phyloP scores from a whole-genome alignment of 2,113 vertebrate genomes.

The Alexandromys fortis region DNA sequence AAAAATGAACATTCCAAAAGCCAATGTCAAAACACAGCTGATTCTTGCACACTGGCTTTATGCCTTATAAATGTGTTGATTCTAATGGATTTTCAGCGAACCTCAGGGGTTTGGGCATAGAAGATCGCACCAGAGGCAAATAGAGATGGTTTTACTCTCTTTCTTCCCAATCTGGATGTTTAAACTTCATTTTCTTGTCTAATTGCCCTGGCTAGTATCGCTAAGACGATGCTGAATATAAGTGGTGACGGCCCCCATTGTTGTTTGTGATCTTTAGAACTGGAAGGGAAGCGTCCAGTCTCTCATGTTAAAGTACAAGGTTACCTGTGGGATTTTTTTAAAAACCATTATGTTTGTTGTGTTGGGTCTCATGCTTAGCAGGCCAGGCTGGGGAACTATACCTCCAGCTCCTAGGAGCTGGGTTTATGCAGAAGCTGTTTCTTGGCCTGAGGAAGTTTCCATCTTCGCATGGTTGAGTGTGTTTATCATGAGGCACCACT shows the following conservation, averaged over 20 bases:
- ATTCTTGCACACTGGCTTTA: slow-evolving; percentile 13
- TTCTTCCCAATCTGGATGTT: background rate
- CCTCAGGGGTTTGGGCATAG: background rate
- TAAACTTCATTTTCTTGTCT: slow-evolving; percentile 51
- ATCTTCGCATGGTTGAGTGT: background rate
- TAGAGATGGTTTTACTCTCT: background rate
- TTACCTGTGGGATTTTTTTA: background rate
- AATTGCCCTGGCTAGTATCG: background rate
- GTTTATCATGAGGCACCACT: background rate
- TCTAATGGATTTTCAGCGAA: background rate
- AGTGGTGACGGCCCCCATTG: background rate
- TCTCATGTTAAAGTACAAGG: background rate
- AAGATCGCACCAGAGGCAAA: background rate
- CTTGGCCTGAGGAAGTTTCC: background rate
- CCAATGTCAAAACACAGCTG: background rate
- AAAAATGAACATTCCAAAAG: background rate
- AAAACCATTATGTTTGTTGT: background rate
- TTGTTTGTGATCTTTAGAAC: slow-evolving; percentile 15
- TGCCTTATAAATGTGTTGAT: background rate
- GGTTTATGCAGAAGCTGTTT: background rate
- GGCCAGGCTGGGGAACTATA: background rate
- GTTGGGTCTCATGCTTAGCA: background rate
- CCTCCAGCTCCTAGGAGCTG: background rate
- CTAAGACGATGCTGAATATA: background rate
- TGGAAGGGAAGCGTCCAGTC: background rate